Percentiles rank a stretch among this genome's conserved stretches.
phyloP scores from a whole-genome alignment of 2,888 invertebrate genomes.

The Hirtodrosophila cameraria region DNA sequence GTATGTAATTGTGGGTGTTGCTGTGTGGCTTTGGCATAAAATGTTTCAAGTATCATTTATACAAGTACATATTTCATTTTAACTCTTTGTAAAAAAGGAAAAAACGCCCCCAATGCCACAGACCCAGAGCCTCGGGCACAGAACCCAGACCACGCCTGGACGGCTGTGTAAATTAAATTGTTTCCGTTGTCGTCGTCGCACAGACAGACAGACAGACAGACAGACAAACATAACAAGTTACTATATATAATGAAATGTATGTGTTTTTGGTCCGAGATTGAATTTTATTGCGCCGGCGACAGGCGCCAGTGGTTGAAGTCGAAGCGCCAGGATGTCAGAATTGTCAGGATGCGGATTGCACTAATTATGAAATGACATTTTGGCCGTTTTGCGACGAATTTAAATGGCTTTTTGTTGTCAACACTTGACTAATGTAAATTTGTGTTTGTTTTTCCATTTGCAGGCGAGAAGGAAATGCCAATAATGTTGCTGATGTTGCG shows the following conservation, averaged over 20 bases:
- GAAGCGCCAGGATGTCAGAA: conserved; percentile 55
- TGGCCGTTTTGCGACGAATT: conserved; percentile 37
- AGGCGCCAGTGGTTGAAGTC: conserved; percentile 26
- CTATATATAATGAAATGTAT: not conserved
- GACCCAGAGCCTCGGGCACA: no score
- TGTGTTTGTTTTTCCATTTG: conserved; percentile 23
- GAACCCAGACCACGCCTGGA: conserved; percentile 28
- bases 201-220: conserved; percentile 10
- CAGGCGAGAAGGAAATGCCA: conserved; percentile 51
- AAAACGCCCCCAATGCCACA: conserved; percentile 29
- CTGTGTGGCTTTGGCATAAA: conserved; percentile 45
- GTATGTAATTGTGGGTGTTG: conserved; percentile 6
- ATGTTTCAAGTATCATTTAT: conserved; percentile 70
- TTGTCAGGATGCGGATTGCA: conserved; percentile 67
- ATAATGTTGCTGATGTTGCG: conserved; percentile 55
- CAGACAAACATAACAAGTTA: conserved; percentile 4
- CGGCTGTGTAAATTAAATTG: conserved; percentile 74
- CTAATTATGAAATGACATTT: conserved; percentile 73
- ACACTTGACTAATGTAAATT: conserved; percentile 58
- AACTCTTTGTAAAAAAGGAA: conserved; percentile 32
- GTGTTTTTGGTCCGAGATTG: conserved; percentile 57
- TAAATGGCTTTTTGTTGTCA: conserved; percentile 58
- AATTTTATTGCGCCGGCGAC: conserved; percentile 62
- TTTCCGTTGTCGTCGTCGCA: conserved; percentile 63
- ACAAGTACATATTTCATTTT: conserved; percentile 56